Evolutionary conservation across 2,888 invertebrate species (phyloP), one percentile per base, ranked within the genome.

Genomic region (Calliopum simillimum): DNA sequence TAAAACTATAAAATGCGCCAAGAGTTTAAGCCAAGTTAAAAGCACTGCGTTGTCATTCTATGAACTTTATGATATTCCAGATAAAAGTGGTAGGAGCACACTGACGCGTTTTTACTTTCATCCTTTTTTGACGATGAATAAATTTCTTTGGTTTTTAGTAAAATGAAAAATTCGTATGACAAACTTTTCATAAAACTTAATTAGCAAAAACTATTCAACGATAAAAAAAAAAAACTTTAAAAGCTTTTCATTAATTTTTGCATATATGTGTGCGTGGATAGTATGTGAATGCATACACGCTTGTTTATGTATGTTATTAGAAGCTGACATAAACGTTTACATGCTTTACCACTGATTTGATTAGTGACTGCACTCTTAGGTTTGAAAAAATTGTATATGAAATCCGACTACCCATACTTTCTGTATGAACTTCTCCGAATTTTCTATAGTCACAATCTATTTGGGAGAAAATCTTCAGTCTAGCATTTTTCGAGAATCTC

Each of bases 21-120:
- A 53, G 53, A 53, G 53, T 23, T 53, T 53, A 19, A 53, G 53
- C 19, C 53, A 53, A 53, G 21, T 53, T 23, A 13, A 11, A 8
- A 53, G 53, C 33, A 33, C 5, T 53, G 53, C 53, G 53, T 53
- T 53, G 53, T 53, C 53, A 53, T 53, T 53, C 23, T 53, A 23
- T 53, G 53, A 19, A 53, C 21, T 53, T 53, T 53, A 53, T 53
- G 53, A 21, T 33, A 33, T 33, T 8, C 8, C 8, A 5, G 4
- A 33, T 23, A 19, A 49, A 49, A 49, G 16, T 49, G 49, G 23
- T 8, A 53, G 53, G 19, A 21, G 53, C 1, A 53, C 13, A 13
- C 53, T 53, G 14, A 23, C 53, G 14, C 21, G 19, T 53, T 53
- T 23, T 23, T n/a, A n/a, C n/a, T 53, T 53, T 14, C 13, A 14